Evolutionary conservation across 1,140 invertebrate species (phyloP).

Genomic region (Phocides pigmalion): DNA sequence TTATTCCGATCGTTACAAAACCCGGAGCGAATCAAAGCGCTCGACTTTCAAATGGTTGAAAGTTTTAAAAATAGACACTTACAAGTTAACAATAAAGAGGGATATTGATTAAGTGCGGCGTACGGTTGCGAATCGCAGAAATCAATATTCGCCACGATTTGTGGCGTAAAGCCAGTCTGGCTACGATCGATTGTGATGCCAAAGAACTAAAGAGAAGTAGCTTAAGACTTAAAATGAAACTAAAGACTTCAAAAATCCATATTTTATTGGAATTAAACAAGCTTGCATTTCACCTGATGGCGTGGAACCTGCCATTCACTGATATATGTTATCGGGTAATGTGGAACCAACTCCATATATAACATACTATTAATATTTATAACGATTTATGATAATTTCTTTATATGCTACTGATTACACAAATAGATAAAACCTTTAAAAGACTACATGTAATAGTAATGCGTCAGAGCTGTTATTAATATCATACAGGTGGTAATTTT

Average conservation of each 20-base stretch:
- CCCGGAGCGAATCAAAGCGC: background rate
- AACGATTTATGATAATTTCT: too few species aligned
- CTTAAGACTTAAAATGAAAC: too few species aligned
- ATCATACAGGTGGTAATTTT: background rate
- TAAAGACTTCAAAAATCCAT: too few species aligned
- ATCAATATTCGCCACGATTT: conserved; percentile 37
- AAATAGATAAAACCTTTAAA: too few species aligned
- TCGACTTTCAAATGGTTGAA: conserved; percentile 30
- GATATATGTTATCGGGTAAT: too few species aligned
- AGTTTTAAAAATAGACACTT: conserved; percentile 21
- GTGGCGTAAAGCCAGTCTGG: conserved; percentile 21
- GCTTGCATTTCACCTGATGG: too few species aligned
- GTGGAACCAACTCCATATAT: too few species aligned
- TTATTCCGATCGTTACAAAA: background rate
- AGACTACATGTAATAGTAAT: too few species aligned
- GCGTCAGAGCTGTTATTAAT: background rate
- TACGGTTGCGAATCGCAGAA: conserved; percentile 39
- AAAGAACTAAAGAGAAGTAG: background rate
- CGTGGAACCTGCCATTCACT: too few species aligned
- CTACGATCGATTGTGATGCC: background rate
- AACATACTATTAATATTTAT: too few species aligned
- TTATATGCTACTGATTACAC: too few species aligned
- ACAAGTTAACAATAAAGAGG: conserved; percentile 38
- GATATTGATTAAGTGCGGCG: conserved; percentile 44
- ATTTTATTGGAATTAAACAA: too few species aligned